Base-by-base conservation (phyloP, 2,888 invertebrate species). In the Phymatocera aterrima region DNA sequence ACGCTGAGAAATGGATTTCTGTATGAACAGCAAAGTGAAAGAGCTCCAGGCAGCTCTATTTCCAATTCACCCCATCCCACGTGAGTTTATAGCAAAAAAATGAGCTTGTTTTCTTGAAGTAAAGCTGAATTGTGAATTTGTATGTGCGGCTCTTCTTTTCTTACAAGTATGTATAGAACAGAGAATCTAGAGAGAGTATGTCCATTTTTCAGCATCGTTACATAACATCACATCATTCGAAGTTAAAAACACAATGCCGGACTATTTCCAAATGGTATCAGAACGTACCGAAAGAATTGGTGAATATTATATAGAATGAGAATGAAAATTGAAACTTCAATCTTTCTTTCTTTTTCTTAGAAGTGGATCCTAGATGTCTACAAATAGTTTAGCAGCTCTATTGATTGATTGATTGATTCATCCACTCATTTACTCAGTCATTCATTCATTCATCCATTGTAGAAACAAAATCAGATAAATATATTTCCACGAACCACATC, bases 21-120 rank as follows among this genome's bases (percentile, higher is more conserved):
- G 84, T 68, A 80, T 82, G 75, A 84, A 78, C 82, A 87, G 92
- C 83, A 92, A 92, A 89, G 94, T 95, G 51, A 93, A 93, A 89
- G 92, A 93, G 79, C 91, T 95, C 79, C 95, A 95, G 89, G 93
- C 94, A 68, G 92, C 93, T 74, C 90, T 95, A 79, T 95, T 95
- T 89, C 95, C 95, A 68, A 82, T 90, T 80, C 88, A 87, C 77
- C 88, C 89, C 64, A 87, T 89, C 77, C 86, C 89, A 79, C 87
- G 90, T 90, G 81, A 85, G 80, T 77, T 75, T 12, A 64, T 54
- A 40, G 65, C 28, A n/a, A 72, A 34, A 10, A 10, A 31, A 18
- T n/a, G 18, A 54, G 31, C 48, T 37, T 70, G 21, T 77, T 43
- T 40, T n/a, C 46, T 72, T 28, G 43, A 18, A 2, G 34, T 64